phyloP scores from a whole-genome alignment of 2,888 invertebrate genomes.

The Drosophila ustulata region DNA sequence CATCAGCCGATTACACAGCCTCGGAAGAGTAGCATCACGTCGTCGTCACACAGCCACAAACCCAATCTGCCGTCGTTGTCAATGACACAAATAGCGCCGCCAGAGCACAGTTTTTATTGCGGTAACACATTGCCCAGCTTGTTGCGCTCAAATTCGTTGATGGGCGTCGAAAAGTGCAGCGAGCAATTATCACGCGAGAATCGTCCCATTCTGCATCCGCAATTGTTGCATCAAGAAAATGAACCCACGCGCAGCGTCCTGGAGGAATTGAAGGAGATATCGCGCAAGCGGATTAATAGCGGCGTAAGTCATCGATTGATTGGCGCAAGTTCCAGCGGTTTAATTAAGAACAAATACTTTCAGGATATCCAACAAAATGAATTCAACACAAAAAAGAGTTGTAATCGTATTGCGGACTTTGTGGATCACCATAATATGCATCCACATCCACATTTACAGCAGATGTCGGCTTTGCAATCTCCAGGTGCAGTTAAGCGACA shows the following conservation, averaged over 20 bases:
- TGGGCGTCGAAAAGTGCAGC: conserved; percentile 74
- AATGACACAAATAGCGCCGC: conserved; percentile 83
- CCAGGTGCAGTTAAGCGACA: conserved; percentile 75
- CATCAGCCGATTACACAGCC: conserved; percentile 85
- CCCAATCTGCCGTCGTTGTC: conserved; percentile 72
- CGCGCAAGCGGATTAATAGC: conserved; percentile 86
- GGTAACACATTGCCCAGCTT: conserved; percentile 83
- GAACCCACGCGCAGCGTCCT: conserved; percentile 86
- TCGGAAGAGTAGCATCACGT: conserved; percentile 38
- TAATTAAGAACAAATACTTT: conserved; percentile 36
- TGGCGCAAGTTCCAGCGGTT: background rate
- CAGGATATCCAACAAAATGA: conserved; percentile 79
- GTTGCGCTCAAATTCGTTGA: conserved; percentile 80
- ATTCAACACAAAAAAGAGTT: conserved; percentile 78
- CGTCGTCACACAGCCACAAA: conserved; percentile 77
- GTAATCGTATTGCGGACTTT: conserved; percentile 69
- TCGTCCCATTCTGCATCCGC: conserved; percentile 82
- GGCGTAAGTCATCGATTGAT: conserved; percentile 77
- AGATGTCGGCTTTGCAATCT: conserved; percentile 31
- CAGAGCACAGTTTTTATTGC: conserved; percentile 80
- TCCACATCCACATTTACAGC: conserved; percentile 34
- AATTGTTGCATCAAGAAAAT: conserved; percentile 80
- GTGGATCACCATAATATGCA: conserved; percentile 51
- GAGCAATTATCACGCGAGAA: conserved; percentile 83
- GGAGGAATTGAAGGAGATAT: conserved; percentile 87